Evolutionary conservation across 2,888 invertebrate species (phyloP).

Genomic region (Aproaerema taeniolella): DNA sequence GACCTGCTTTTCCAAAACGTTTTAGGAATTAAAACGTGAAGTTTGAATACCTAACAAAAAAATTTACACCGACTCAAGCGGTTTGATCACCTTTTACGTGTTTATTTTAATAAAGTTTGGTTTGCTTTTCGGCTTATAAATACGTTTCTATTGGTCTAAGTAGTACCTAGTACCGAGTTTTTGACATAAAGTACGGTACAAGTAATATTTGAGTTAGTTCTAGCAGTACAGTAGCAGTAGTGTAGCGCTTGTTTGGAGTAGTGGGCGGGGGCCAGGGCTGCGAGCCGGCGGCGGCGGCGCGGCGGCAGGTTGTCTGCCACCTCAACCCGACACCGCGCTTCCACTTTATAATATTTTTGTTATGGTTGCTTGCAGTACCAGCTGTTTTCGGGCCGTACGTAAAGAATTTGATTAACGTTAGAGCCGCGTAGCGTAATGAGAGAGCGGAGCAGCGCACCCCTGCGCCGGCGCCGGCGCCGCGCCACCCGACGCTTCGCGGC

Average conservation of each 20-base stretch:
- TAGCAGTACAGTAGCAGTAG: background rate
- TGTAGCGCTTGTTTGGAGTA: conserved; percentile 25
- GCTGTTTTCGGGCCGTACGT: conserved; percentile 81
- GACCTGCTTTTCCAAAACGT: no score
- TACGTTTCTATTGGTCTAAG: conserved; percentile 14
- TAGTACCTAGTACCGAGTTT: background rate
- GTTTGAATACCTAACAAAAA: background rate
- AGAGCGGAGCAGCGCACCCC: conserved; percentile 33
- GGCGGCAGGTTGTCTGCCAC: conserved; percentile 26
- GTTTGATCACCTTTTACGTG: no score
- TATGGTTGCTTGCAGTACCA: conserved; percentile 80
- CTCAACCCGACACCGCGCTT: conserved; percentile 38
- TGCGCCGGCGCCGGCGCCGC: conserved; percentile 22
- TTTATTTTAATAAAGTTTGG: conserved; percentile 21
- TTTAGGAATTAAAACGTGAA: background rate
- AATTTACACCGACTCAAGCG: no score
- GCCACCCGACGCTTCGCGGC: conserved; percentile 22
- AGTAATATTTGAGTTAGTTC: background rate
- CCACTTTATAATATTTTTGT: conserved; percentile 53
- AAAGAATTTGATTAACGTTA: conserved; percentile 60
- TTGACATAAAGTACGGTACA: background rate
- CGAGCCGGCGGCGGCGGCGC: conserved; percentile 7
- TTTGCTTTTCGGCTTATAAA: conserved; percentile 29
- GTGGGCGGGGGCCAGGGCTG: conserved; percentile 42
- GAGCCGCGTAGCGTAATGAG: conserved; percentile 47